Evolutionary conservation across 2,888 invertebrate genomes (phyloP).

Genomic region (Anaspis maculata): DNA sequence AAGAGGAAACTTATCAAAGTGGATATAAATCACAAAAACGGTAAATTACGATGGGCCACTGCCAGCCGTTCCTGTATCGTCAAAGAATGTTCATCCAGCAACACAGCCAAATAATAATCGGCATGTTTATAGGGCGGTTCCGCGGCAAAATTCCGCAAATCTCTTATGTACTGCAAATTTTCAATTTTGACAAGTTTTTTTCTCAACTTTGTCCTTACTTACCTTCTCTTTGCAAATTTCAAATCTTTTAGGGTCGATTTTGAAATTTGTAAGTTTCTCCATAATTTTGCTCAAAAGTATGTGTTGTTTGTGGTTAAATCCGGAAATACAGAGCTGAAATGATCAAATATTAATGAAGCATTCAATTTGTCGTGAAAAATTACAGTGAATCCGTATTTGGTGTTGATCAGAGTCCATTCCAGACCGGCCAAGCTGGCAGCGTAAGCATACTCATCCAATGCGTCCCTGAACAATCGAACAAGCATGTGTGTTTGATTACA

Average conservation of each 20-base stretch:
- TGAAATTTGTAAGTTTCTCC: slow-evolving; percentile 73
- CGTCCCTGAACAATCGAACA: slow-evolving; percentile 73
- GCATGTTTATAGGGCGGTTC: slow-evolving; percentile 90
- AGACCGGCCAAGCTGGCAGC: slow-evolving; percentile 87
- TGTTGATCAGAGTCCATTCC: slow-evolving; percentile 66
- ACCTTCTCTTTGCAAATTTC: slow-evolving; percentile 75
- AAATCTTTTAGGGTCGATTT: slow-evolving; percentile 73
- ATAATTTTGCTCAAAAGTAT: slow-evolving; percentile 78
- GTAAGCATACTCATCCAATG: slow-evolving; percentile 87
- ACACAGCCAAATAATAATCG: slow-evolving; percentile 76
- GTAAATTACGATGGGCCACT: slow-evolving; percentile 63
- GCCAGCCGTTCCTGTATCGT: slow-evolving; percentile 79
- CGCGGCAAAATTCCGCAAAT: slow-evolving; percentile 80
- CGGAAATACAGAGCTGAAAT: slow-evolving; percentile 68
- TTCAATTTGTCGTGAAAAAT: slow-evolving; percentile 27
- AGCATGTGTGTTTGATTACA: slow-evolving; percentile 79
- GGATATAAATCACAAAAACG: neutral
- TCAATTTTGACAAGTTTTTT: slow-evolving; percentile 1
- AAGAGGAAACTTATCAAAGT: slow-evolving; percentile 17
- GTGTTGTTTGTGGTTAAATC: slow-evolving; percentile 85
- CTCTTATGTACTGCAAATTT: slow-evolving; percentile 57
- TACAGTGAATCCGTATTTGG: slow-evolving; percentile 80
- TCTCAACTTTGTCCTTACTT: slow-evolving; percentile 10
- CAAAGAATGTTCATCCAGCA: slow-evolving; percentile 82
- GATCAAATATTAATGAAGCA: slow-evolving; percentile 5